Evolutionary conservation across 2,888 invertebrate species (phyloP).

Genomic region (Gortyna flavago): DNA sequence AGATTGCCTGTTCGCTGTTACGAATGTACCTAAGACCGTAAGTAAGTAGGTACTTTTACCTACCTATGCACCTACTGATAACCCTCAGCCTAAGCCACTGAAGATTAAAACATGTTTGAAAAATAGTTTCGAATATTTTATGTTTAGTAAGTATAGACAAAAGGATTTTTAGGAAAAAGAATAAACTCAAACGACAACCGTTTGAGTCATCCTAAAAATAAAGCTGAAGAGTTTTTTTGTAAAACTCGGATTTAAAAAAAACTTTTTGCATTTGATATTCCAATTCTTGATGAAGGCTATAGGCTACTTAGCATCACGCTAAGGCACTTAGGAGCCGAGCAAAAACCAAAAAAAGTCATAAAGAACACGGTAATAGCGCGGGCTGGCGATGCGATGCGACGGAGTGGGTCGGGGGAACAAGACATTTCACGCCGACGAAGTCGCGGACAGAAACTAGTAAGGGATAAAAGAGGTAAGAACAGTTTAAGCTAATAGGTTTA

Average conservation of each 20-base stretch:
- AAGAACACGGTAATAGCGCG: no score
- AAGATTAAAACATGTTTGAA: background rate
- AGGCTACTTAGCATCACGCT: background rate
- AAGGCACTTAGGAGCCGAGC: background rate
- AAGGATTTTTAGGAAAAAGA: background rate
- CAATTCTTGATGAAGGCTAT: no score
- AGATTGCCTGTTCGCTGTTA: constrained; percentile 1
- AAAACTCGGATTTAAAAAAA: background rate
- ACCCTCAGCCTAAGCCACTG: background rate
- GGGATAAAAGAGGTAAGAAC: background rate
- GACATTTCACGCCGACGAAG: no score
- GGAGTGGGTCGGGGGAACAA: no score
- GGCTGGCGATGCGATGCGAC: no score
- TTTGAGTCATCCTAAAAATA: no score
- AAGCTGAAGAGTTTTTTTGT: no score
- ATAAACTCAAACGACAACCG: background rate
- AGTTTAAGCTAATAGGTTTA: background rate
- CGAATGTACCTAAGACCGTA: constrained; percentile 9
- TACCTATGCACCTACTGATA: background rate
- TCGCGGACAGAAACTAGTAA: background rate
- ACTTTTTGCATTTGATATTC: no score
- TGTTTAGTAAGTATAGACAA: no score
- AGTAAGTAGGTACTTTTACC: background rate
- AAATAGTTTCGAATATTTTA: background rate
- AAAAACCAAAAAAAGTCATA: no score